Percentiles rank a stretch among this genome's conserved stretches.
Conservation (phyloP, 2,888 invertebrate genomes). For the Epirrhoe alternata region DNA sequence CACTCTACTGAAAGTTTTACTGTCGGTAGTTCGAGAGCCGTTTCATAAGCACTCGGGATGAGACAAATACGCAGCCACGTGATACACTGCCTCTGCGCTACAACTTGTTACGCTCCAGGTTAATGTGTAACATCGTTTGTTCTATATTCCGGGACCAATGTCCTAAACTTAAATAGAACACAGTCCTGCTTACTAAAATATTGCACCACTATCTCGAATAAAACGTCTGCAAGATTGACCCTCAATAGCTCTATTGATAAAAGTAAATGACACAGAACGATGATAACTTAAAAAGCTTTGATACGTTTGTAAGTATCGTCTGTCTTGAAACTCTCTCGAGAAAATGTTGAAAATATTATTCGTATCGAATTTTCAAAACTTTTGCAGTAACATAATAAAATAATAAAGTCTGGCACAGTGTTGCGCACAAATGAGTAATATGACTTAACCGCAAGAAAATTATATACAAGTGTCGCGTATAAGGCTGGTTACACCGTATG, state of each 20-base stretch:
- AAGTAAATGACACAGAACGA: conserved; percentile 4
- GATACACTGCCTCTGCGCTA: conserved; percentile 50
- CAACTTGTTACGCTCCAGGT: conserved; percentile 51
- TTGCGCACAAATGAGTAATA: conserved; percentile 62
- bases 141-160: conserved; percentile 12
- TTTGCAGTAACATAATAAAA: conserved; percentile 34
- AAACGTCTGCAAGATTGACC: not conserved
- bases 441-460: conserved; percentile 75
- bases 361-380: conserved; percentile 11
- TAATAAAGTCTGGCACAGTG: conserved; percentile 52
- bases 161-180: not conserved
- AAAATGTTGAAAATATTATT: conserved; percentile 8
- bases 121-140: conserved; percentile 31
- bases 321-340: conserved; percentile 1
- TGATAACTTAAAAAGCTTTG: conserved; percentile 1
- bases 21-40: conserved; percentile 64
- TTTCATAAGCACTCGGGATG: conserved; percentile 67
- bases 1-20: conserved; percentile 80
- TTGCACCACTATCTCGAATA: not conserved
- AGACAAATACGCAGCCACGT: conserved; percentile 60
- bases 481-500: conserved; percentile 75
- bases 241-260: not conserved
- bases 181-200: not conserved
- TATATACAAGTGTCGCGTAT: conserved; percentile 74
- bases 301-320: conserved; percentile 5